These are phyloP conservation scores for Anguilla pacifica DNA, from an alignment of 2,797 vertebrate genomes.

Conservation along the genomic window DNA sequence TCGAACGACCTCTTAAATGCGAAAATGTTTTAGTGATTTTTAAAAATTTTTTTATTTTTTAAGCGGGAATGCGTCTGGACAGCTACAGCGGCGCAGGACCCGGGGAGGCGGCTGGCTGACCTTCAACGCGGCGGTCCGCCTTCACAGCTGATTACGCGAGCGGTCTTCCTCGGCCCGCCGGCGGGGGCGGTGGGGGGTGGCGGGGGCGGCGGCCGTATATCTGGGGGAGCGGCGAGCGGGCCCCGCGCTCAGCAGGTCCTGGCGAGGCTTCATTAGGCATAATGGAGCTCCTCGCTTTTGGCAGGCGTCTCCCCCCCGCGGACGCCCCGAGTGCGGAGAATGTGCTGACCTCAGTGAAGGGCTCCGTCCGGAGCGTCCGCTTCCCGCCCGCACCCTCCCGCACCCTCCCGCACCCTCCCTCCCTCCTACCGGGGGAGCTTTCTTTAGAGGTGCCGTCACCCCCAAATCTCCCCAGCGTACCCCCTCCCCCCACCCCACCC, in stretches of 20 bases:
- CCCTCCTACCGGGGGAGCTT: not conserved
- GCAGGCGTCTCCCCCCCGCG: conserved; percentile 42
- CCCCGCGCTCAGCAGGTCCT: conserved; percentile 66
- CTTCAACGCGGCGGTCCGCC: conserved; percentile 53
- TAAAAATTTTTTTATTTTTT: not conserved
- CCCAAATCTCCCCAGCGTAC: not conserved
- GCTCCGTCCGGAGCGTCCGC: conserved; percentile 40
- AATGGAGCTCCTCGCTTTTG: conserved; percentile 53
- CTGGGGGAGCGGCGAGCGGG: conserved; percentile 41
- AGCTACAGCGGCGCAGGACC: conserved; percentile 13
- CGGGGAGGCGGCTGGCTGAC: conserved; percentile 46
- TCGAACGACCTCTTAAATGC: not conserved
- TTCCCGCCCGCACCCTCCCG: not conserved
- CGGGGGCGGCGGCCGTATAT: conserved; percentile 42
- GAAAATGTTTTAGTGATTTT: not conserved
- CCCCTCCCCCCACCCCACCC: not conserved
- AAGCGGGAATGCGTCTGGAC: not conserved
- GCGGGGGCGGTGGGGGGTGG: not conserved
- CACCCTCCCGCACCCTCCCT: not conserved
- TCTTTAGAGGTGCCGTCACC: not conserved
- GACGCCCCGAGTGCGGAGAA: conserved; percentile 59
- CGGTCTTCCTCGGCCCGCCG: conserved; percentile 32
- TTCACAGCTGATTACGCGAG: conserved; percentile 56
- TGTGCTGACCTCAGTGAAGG: conserved; percentile 64
- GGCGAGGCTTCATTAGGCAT: conserved; percentile 69